Base-by-base conservation (phyloP, 2,113 vertebrate species). In the Pangasianodon gigas region DNA sequence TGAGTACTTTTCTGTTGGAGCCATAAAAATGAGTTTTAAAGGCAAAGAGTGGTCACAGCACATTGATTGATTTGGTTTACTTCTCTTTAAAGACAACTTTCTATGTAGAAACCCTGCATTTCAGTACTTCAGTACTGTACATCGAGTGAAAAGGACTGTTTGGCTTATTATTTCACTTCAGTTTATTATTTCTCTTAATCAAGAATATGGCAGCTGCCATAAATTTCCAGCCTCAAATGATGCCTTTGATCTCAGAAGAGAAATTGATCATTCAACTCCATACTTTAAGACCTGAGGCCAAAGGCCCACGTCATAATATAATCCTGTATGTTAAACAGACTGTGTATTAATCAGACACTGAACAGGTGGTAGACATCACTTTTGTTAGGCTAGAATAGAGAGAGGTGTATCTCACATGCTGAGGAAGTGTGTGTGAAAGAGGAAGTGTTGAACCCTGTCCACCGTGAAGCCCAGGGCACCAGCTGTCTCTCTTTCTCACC, bases 401-500 rank as follows among this genome's bases (percentile, higher is more conserved):
- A 91, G 51, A 81, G 88, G 82, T 85, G 71, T 85, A 67, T 60
- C 80, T 74, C 80, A 46, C 84, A 65, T 58, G 80, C 85, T 69
- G 58, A 74, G 60, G 56, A 84, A 65, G 75, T 62, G 90, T 86
- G 77, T 65, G 77, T 88, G 71, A 82, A 60, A 60, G 82, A 86
- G 90, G 62, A 75, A 37, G 86, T 87, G 90, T 89, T 91, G 90
- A 92, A 92, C 90, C 89, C 82, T 92, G 44, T 69, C 77, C 91
- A 89, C 77, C 85, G 56, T 84, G 87, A 90, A 80, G 84, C 88
- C 90, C 90, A 44, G 81, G 85, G 81, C 81, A 84, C 91, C 91
- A 92, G 91, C 90, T 92, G 91, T 88, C 91, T 92, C 90, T 80
- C 82, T 75, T 81, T 92, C 91, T 90, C 91, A 92, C 87, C 91